Percentiles rank a stretch among this genome's conserved stretches.
Conservation (phyloP, 2,888 invertebrate species). For the Epirrhoe tristata region DNA sequence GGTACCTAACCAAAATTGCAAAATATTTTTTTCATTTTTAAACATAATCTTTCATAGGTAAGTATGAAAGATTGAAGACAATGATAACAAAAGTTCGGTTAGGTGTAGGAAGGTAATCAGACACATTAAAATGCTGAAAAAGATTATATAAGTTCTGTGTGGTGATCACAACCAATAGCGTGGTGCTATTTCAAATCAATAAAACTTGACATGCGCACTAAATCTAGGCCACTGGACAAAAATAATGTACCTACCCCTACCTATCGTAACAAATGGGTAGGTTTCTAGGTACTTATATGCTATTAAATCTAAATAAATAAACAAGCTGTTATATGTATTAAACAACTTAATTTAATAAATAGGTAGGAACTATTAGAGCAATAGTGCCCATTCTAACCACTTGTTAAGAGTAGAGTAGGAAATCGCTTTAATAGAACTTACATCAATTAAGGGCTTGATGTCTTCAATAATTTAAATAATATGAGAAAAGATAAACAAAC, state of each 20-base stretch:
- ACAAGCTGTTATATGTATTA: not conserved
- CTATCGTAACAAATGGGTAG: conserved; percentile 2
- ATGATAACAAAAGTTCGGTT: not conserved
- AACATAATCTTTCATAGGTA: too few species aligned
- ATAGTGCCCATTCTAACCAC: too few species aligned
- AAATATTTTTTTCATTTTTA: too few species aligned
- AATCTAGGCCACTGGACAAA: conserved; percentile 74
- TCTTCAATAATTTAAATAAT: too few species aligned
- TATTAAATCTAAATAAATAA: not conserved
- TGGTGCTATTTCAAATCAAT: conserved; percentile 70
- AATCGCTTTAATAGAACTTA: too few species aligned
- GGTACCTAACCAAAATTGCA: too few species aligned
- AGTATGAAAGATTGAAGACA: too few species aligned
- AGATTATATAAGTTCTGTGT: conserved; percentile 39
- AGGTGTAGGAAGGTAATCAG: not conserved
- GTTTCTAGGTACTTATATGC: too few species aligned
- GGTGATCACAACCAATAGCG: conserved; percentile 55
- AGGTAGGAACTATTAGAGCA: too few species aligned
- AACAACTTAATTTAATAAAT: not conserved
- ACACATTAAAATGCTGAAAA: not conserved
- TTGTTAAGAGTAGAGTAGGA: too few species aligned
- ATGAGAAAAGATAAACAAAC: too few species aligned
- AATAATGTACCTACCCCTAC: conserved; percentile 37
- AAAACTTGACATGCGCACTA: conserved; percentile 79
- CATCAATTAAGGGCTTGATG: too few species aligned